Evolutionary conservation across 2,888 invertebrate species (phyloP).

Genomic region (Temnothorax rugatulus): DNA sequence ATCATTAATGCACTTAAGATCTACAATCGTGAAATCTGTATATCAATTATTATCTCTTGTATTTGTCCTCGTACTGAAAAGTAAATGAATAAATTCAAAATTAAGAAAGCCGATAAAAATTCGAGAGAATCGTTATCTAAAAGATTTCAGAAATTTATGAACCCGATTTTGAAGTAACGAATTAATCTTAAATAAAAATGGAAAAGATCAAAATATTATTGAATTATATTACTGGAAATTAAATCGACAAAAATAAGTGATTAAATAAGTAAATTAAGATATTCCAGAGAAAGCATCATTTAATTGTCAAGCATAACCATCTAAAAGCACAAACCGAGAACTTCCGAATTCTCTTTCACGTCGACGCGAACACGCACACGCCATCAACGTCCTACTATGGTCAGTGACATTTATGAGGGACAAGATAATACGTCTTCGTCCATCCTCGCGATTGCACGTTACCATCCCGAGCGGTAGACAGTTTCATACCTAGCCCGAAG

Average conservation of each 20-base stretch:
- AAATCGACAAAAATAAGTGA: not conserved
- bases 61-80: not conserved
- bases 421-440: constrained; percentile 66
- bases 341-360: constrained; percentile 58
- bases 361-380: constrained; percentile 27
- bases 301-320: not conserved
- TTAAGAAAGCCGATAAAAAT: not conserved
- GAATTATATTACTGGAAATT: not conserved
- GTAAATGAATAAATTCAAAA: not conserved
- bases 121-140: not conserved
- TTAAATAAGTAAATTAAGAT: not conserved
- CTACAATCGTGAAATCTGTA: not conserved
- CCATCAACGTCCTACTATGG: constrained; percentile 52
- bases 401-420: constrained; percentile 63
- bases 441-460: constrained; percentile 58
- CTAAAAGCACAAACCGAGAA: constrained; percentile 2
- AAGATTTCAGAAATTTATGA: not conserved
- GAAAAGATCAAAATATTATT: not conserved
- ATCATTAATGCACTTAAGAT: constrained; percentile 4
- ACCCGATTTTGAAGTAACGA: not conserved
- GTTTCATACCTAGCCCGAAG: constrained; percentile 37
- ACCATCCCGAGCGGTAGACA: constrained; percentile 47
- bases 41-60: not conserved
- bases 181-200: constrained; percentile 9
- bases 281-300: not conserved